Percentiles rank a stretch among this genome's conserved stretches.
These are phyloP conservation scores for Drosophila cyrtoloma DNA, from an alignment of 2,888 invertebrate genomes.

Conservation along the genomic window DNA sequence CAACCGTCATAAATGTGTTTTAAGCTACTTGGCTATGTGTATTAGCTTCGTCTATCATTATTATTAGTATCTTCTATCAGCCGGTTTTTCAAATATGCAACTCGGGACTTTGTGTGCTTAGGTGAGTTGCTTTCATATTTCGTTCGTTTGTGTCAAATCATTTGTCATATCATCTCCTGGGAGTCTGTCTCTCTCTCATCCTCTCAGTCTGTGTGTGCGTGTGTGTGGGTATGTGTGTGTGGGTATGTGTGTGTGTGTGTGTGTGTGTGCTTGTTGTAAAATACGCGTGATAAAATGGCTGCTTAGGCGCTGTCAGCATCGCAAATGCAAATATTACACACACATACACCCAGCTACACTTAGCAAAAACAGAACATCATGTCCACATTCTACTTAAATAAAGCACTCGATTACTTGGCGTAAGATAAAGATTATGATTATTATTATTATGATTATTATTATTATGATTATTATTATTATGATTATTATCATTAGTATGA, in stretches of 20 bases:
- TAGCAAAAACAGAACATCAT: neutral
- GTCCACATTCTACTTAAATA: neutral
- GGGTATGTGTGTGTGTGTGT: neutral
- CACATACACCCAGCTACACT: constrained; percentile 9
- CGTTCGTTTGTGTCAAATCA: constrained; percentile 57
- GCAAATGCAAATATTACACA: constrained; percentile 55
- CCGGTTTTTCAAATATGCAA: constrained; percentile 8
- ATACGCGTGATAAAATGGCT: constrained; percentile 79
- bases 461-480: no score
- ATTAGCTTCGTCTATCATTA: neutral
- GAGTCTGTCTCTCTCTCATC: neutral
- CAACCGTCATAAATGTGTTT: neutral
- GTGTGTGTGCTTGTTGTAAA: constrained; percentile 45
- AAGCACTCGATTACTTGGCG: neutral
- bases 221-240: neutral
- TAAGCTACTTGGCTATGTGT: neutral
- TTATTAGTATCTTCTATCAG: neutral
- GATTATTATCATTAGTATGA: neutral
- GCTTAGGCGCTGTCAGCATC: constrained; percentile 73
- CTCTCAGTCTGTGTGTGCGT: neutral
- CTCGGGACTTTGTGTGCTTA: constrained; percentile 32
- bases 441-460: no score
- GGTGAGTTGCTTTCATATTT: constrained; percentile 43
- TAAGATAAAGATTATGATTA: neutral
- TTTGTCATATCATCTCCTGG: constrained; percentile 62